Conservation (phyloP, 2,888 invertebrate species). For the Ophion costatus region DNA sequence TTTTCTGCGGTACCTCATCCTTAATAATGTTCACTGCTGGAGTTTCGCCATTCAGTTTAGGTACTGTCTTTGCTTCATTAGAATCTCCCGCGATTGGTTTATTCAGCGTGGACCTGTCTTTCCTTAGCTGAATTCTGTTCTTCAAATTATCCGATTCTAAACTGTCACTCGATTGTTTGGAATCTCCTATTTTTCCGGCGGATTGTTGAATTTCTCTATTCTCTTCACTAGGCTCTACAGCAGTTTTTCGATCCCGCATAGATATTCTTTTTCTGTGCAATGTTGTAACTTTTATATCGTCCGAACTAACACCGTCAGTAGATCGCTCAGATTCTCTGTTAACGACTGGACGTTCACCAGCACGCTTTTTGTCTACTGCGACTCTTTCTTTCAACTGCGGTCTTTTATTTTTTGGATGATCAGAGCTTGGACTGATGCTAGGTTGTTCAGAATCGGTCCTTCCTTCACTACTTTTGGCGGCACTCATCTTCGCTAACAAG, state of each 20-base stretch:
- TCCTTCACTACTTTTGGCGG: background rate
- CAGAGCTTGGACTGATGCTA: background rate
- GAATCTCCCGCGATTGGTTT: background rate
- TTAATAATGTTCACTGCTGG: background rate
- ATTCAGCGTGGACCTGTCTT: background rate
- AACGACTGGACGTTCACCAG: constrained; percentile 7
- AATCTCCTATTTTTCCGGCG: background rate
- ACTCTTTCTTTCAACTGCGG: background rate
- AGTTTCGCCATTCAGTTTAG: background rate
- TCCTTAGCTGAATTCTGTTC: background rate
- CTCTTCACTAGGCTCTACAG: background rate
- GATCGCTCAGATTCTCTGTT: background rate
- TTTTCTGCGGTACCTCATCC: background rate
- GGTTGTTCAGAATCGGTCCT: background rate
- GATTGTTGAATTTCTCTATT: background rate
- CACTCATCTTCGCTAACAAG: background rate
- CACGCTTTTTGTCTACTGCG: background rate
- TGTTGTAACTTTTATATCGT: constrained; percentile 13
- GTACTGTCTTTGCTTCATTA: background rate
- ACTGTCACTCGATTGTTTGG: background rate
- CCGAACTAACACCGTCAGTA: background rate
- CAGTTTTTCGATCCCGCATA: background rate
- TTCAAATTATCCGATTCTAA: background rate
- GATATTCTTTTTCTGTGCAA: background rate
- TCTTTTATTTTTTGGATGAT: background rate